phyloP scores from a whole-genome alignment of 2,888 invertebrate species.

The Gisinianus flammeolus region DNA sequence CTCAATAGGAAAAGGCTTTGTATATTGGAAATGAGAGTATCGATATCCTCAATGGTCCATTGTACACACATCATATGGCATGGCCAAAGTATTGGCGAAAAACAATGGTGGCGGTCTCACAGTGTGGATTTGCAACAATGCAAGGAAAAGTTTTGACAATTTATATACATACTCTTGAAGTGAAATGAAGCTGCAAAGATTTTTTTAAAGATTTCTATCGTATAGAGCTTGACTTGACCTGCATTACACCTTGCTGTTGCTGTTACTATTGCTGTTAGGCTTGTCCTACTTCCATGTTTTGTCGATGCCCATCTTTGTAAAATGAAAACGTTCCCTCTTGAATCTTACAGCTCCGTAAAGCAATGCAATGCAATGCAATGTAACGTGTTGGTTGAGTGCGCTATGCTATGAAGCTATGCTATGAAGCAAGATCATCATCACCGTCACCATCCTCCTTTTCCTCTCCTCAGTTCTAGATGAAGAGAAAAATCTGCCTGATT shows the following conservation, averaged over 20 bases:
- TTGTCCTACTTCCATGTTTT: constrained; percentile 39
- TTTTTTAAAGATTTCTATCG: constrained; percentile 32
- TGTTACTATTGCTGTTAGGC: constrained; percentile 4
- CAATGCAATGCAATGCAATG: too few relatives aligned
- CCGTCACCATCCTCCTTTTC: too few relatives aligned
- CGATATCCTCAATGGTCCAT: neutral
- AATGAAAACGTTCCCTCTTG: constrained; percentile 25
- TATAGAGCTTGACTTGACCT: constrained; percentile 40
- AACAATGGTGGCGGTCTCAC: constrained; percentile 21
- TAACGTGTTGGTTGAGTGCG: too few relatives aligned
- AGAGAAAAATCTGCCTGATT: neutral
- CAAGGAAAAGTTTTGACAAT: constrained; percentile 26
- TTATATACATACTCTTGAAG: neutral
- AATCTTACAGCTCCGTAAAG: too few relatives aligned
- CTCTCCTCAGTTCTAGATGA: neutral
- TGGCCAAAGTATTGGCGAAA: too few relatives aligned
- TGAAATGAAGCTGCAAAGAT: constrained; percentile 31
- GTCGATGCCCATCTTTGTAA: constrained; percentile 38
- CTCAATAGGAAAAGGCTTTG: neutral
- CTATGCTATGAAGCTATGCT: constrained; percentile 1
- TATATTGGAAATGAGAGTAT: neutral
- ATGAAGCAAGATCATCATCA: too few relatives aligned
- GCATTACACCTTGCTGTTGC: constrained; percentile 39
- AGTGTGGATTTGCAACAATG: constrained; percentile 24
- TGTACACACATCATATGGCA: too few relatives aligned